phyloP scores from a whole-genome alignment of 2,888 invertebrate genomes.

The Nesidiocoris tenuis region DNA sequence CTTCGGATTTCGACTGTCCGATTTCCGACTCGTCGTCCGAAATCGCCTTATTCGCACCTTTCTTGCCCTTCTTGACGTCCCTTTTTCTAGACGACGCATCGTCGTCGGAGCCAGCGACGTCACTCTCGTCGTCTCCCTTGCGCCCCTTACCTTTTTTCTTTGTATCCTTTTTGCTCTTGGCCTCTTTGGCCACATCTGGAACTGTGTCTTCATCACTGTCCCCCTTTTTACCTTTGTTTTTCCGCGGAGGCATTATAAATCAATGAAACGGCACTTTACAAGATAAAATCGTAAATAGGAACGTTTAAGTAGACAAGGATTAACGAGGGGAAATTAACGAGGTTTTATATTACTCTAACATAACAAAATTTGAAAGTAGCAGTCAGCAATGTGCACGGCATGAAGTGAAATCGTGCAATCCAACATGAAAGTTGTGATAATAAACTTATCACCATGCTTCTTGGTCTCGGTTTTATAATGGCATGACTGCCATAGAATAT shows the following conservation, averaged over 20 bases:
- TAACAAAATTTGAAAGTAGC: neutral
- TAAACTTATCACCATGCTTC: neutral
- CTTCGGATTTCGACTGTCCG: conserved; percentile 19
- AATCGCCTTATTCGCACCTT: too few relatives aligned
- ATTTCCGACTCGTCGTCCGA: conserved; percentile 22
- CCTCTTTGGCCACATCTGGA: conserved; percentile 22
- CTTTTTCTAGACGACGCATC: conserved; percentile 3
- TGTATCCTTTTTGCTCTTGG: conserved; percentile 47
- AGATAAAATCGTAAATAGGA: too few relatives aligned
- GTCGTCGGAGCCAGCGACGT: conserved; percentile 7
- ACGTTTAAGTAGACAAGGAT: too few relatives aligned
- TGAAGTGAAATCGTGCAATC: neutral
- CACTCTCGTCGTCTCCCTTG: conserved; percentile 45
- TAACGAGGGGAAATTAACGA: too few relatives aligned
- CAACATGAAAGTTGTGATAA: neutral
- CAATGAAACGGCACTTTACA: too few relatives aligned
- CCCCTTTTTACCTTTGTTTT: conserved; percentile 18
- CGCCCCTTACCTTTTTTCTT: conserved; percentile 51
- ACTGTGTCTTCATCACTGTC: conserved; percentile 24
- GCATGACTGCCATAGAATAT: too few relatives aligned
- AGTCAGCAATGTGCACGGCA: neutral
- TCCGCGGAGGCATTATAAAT: conserved; percentile 13
- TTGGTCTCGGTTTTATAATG: too few relatives aligned
- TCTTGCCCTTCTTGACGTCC: conserved; percentile 7
- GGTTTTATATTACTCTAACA: too few relatives aligned